Conservation (phyloP, 2,113 vertebrate species). For the Aphelocoma coerulescens region DNA sequence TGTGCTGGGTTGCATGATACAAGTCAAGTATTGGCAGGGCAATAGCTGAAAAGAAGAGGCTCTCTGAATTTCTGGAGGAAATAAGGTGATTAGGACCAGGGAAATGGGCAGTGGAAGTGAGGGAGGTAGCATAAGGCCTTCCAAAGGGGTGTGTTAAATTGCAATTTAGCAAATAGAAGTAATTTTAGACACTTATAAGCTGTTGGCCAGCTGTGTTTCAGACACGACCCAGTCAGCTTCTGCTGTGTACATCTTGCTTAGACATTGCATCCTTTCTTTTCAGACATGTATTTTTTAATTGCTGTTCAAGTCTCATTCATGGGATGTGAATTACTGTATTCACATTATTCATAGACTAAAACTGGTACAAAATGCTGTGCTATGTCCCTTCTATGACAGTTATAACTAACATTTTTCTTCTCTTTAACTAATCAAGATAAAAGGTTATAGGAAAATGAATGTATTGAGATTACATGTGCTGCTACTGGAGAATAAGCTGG, state of each 20-base stretch:
- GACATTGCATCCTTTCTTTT: neutral
- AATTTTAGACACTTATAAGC: neutral
- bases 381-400: neutral
- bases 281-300: neutral
- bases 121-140: neutral
- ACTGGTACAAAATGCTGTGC: neutral
- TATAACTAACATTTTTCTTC: neutral
- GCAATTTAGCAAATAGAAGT: neutral
- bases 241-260: neutral
- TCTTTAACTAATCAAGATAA: neutral
- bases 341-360: neutral
- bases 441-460: neutral
- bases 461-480: neutral
- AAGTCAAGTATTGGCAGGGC: neutral
- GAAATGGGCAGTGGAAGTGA: accelerated
- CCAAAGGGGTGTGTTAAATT: neutral
- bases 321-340: neutral
- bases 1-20: neutral
- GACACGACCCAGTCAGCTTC: neutral
- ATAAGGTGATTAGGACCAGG: neutral
- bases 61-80: neutral
- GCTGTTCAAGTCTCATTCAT: neutral
- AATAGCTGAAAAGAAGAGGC: neutral
- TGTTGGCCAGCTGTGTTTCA: neutral
- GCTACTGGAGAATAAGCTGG: neutral